These are phyloP conservation scores for Enteromius argenteus DNA, from an alignment of 2,797 vertebrate species.

Conservation along the genomic window DNA sequence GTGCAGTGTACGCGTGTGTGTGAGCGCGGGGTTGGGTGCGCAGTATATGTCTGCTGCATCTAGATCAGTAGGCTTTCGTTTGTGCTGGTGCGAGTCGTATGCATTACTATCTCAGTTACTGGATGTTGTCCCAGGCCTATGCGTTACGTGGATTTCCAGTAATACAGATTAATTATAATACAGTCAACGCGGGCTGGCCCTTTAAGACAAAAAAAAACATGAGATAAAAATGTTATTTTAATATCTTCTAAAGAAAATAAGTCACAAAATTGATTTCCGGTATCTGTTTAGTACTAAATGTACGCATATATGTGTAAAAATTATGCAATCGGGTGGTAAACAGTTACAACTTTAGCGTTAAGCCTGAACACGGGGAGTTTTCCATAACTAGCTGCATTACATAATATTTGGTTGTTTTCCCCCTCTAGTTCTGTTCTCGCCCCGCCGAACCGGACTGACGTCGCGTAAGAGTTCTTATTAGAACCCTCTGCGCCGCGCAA, in stretches of 20 bases:
- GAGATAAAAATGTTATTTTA: background rate
- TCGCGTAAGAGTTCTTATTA: background rate
- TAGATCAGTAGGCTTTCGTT: conserved; percentile 16
- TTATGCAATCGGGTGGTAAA: conserved; percentile 45
- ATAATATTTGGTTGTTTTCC: conserved; percentile 45
- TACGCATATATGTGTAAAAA: conserved; percentile 1
- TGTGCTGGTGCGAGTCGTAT: background rate
- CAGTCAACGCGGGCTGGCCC: conserved; percentile 6
- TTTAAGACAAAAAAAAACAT: conserved; percentile 18
- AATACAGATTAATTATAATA: conserved; percentile 39
- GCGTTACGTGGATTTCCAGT: conserved; percentile 24
- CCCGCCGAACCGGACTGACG: background rate
- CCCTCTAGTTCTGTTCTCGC: conserved; percentile 5
- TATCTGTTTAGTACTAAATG: background rate
- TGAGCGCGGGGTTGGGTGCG: conserved; percentile 34
- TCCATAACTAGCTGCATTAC: conserved; percentile 50
- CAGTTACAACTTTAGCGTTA: conserved; percentile 21
- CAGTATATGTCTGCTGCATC: conserved; percentile 39
- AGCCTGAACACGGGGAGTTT: conserved; percentile 37
- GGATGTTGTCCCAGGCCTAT: background rate
- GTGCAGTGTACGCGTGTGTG: background rate
- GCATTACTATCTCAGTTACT: background rate
- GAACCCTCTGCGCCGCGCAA: background rate
- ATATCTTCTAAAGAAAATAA: background rate
- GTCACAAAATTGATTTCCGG: background rate